Evolutionary conservation across 1,140 invertebrate species (phyloP).

Genomic region (Brachionus calyciflorus): DNA sequence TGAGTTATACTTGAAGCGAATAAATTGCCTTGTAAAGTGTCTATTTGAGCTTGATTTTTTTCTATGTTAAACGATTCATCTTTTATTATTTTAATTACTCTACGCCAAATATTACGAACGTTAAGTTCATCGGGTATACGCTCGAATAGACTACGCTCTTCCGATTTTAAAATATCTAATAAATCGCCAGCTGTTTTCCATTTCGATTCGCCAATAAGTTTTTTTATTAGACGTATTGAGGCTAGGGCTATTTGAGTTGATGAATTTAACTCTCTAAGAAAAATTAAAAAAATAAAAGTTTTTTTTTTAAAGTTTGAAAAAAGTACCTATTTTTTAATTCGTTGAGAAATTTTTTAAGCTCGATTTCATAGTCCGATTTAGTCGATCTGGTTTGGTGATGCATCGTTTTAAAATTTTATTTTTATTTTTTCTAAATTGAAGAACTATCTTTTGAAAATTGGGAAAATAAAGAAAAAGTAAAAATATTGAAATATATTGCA

Average conservation of each 20-base stretch:
- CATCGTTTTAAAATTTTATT: background rate
- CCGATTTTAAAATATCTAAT: slow-evolving; percentile 8
- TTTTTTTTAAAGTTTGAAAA: background rate
- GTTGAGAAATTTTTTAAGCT: slow-evolving; percentile 12
- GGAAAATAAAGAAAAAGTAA: background rate
- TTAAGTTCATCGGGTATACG: slow-evolving; percentile 6
- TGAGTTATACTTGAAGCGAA: slow-evolving; percentile 19
- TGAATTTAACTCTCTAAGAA: background rate
- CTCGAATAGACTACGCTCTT: slow-evolving; percentile 17
- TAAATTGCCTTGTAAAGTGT: slow-evolving; percentile 37
- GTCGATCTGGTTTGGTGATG: background rate
- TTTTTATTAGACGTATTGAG: slow-evolving; percentile 28
- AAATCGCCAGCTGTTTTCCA: slow-evolving; percentile 32
- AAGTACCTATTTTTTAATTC: slow-evolving; percentile 23
- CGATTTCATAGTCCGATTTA: background rate
- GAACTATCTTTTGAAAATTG: too few species aligned
- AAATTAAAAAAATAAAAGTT: background rate
- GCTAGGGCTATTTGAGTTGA: slow-evolving; percentile 6
- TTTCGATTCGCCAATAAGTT: slow-evolving; percentile 46
- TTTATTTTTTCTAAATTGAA: too few species aligned
- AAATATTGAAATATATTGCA: slow-evolving; percentile 7
- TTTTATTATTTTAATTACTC: slow-evolving; percentile 40
- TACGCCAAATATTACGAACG: slow-evolving; percentile 28
- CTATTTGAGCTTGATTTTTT: background rate
- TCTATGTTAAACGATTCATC: slow-evolving; percentile 18